Conservation (phyloP, 2,113 vertebrate genomes). For the Anas platyrhynchos region DNA sequence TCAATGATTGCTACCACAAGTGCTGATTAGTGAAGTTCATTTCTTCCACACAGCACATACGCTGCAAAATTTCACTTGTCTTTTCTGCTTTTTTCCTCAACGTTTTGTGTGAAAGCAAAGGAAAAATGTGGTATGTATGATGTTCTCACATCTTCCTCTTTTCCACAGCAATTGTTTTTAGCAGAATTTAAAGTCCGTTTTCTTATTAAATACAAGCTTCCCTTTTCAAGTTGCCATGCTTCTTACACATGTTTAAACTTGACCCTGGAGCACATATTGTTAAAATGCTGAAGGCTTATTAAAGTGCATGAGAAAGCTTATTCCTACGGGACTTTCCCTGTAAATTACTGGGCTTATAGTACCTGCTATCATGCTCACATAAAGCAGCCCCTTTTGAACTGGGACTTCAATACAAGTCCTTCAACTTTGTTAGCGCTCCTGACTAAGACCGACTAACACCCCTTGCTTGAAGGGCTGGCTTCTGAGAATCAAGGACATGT, state of each 20-base stretch:
- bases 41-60: neutral
- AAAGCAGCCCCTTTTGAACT: neutral
- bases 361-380: neutral
- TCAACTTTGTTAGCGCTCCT: neutral
- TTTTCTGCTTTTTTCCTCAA: constrained; percentile 35
- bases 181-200: neutral
- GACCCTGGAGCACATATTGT: neutral
- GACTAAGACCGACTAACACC: neutral
- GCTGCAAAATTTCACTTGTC: constrained; percentile 21
- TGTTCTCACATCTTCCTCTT: constrained; percentile 44
- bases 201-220: constrained; percentile 3
- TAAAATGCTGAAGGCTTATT: neutral
- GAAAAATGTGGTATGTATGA: neutral
- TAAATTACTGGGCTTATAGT: neutral
- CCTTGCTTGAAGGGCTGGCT: neutral
- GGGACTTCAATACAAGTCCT: neutral
- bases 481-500: neutral
- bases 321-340: neutral
- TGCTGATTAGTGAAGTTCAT: constrained; percentile 35
- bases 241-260: neutral
- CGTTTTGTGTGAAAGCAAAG: constrained; percentile 14
- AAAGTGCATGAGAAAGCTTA: neutral
- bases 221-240: neutral
- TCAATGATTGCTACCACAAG: neutral
- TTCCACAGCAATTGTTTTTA: constrained; percentile 10